Conservation (phyloP, 1,140 invertebrate species). For the Cyrtorhinus lividipennis region DNA sequence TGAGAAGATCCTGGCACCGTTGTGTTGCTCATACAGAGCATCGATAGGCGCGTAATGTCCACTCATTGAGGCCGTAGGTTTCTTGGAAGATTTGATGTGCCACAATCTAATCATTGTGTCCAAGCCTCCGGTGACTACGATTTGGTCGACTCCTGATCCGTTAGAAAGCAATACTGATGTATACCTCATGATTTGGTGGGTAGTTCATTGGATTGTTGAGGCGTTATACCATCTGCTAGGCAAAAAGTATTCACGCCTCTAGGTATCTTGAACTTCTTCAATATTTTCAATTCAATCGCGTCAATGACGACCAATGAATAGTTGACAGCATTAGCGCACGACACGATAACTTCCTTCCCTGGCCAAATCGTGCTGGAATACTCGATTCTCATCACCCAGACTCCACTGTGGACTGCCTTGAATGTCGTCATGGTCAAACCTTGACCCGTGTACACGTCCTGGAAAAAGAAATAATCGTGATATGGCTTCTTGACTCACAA, state of each 20-base stretch:
- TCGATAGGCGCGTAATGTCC: conserved; percentile 55
- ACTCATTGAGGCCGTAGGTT: conserved; percentile 40
- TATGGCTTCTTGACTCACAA: too few species aligned
- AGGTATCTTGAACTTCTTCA: not conserved
- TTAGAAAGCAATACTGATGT: too few species aligned
- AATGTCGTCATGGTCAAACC: not conserved
- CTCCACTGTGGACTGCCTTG: not conserved
- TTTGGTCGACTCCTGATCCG: not conserved
- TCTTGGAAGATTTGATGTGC: conserved; percentile 54
- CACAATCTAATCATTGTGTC: conserved; percentile 56
- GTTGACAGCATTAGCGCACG: not conserved
- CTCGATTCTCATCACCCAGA: not conserved
- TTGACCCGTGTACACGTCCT: not conserved
- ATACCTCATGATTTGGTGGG: too few species aligned
- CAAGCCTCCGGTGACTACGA: conserved; percentile 55
- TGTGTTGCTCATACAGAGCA: conserved; percentile 39
- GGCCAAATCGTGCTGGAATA: not conserved
- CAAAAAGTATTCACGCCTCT: not conserved
- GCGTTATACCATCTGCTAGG: not conserved
- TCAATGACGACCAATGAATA: not conserved
- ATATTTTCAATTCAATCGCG: not conserved
- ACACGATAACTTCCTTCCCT: not conserved
- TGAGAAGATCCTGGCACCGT: conserved; percentile 39
- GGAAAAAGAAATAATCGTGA: not conserved
- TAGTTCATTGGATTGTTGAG: too few species aligned